Evolutionary conservation across 2,113 vertebrate species (phyloP).

Genomic region (Cavia porcellus): DNA sequence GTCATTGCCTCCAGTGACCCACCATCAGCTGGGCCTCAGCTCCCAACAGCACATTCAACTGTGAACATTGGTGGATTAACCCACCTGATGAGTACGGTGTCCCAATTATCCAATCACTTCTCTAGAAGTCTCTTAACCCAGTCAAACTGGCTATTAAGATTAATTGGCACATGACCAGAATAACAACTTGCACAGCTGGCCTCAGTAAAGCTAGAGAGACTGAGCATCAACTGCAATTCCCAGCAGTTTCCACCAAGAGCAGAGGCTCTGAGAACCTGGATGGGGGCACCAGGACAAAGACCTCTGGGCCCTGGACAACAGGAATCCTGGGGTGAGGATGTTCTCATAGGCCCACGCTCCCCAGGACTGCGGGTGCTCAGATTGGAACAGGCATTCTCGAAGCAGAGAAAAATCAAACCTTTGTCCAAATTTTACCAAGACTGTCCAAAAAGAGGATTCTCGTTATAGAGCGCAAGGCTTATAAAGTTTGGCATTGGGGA

Average conservation of each 20-base stretch:
- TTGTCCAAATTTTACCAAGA: background rate
- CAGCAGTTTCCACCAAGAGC: background rate
- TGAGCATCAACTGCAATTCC: background rate
- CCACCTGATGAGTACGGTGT: background rate
- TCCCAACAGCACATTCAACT: background rate
- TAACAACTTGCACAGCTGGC: background rate
- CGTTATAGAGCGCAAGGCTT: background rate
- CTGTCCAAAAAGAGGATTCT: background rate
- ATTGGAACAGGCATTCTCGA: background rate
- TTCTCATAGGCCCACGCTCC: fast-evolving
- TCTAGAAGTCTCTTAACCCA: background rate
- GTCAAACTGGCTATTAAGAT: background rate
- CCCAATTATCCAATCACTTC: background rate
- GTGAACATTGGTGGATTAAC: background rate
- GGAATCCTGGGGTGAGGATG: background rate
- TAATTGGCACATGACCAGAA: background rate
- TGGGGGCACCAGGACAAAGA: background rate
- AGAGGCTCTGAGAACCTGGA: background rate
- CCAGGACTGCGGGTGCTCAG: fast-evolving
- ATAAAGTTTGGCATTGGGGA: background rate
- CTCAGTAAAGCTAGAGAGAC: background rate
- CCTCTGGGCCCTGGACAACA: background rate
- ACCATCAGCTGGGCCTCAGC: background rate
- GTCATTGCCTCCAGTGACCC: background rate
- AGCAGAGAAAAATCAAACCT: background rate